A percentile compares a stretch with the other conserved stretches of the same genome.
phyloP scores from a whole-genome alignment of 2,113 vertebrate genomes.

The Lophius piscatorius region DNA sequence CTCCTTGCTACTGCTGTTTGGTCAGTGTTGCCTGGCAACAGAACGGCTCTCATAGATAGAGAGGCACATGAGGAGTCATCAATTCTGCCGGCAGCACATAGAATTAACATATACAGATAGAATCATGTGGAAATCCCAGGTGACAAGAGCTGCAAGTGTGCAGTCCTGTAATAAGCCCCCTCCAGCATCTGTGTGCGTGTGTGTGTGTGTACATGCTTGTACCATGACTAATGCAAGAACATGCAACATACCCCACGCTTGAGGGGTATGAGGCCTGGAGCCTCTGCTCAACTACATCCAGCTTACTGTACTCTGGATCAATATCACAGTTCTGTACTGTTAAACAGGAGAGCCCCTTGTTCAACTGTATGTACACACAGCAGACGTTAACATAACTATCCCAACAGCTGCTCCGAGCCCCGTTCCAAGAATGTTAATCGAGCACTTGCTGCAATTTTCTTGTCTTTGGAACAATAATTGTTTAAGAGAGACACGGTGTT shows the following conservation, averaged over 20 bases:
- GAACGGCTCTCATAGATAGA: constrained; percentile 77
- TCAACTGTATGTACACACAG: constrained; percentile 13
- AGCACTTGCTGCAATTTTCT: constrained; percentile 46
- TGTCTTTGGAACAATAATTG: constrained; percentile 45
- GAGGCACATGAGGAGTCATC: constrained; percentile 77
- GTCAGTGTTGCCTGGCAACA: constrained; percentile 81
- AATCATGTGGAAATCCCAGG: constrained; percentile 69
- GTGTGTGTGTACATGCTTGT: constrained; percentile 40
- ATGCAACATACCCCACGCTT: constrained; percentile 38
- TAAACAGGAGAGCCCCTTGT: constrained; percentile 19
- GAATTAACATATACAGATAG: constrained; percentile 27
- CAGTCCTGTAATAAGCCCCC: constrained; percentile 57
- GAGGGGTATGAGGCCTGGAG: constrained; percentile 3
- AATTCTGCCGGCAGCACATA: constrained; percentile 73
- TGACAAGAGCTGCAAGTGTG: constrained; percentile 66
- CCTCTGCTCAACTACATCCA: background rate
- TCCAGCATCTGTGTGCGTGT: constrained; percentile 23
- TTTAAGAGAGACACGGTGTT: background rate
- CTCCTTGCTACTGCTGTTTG: constrained; percentile 78
- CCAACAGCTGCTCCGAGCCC: constrained; percentile 13
- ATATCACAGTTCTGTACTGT: constrained; percentile 14
- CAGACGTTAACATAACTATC: constrained; percentile 40
- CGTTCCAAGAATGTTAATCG: constrained; percentile 37
- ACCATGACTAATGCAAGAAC: constrained; percentile 62
- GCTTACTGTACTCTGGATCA: constrained; percentile 8